Evolutionary conservation across 2,888 invertebrate genomes (phyloP), one percentile per base, ranked within the genome.

Genomic region (Pseudeuparius sepicola): DNA sequence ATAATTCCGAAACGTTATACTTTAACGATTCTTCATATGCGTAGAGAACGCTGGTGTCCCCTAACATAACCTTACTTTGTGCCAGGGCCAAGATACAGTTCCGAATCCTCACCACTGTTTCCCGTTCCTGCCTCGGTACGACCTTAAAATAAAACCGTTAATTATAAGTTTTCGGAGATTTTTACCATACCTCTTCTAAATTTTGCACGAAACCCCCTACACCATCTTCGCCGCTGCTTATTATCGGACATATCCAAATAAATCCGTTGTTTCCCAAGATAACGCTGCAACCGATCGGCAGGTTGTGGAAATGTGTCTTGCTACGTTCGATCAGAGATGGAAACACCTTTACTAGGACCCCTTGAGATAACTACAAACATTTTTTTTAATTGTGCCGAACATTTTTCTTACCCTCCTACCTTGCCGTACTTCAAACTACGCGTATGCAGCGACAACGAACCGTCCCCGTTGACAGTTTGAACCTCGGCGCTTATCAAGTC

Each of bases 401-500:
- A 20, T n/a, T n/a, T 20, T 20, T 20, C 20, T 20, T 20, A 13
- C 15, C 6, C 20, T 34, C 17, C 44, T 60, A 88, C 80, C 71
- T 97, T 98, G 37, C 97, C 97, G 69, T 97, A 98, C 57, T 92
- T 93, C 37, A 94, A 71, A 63, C 90, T 94, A 56, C 98, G 76
- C 0, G 97, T 96, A 56, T 98, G 96, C 9, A 98, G 63, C 0
- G 92, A 88, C 11, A 98, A 64, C 1, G 88, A 78, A 2, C 97
- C 94, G 65, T 98, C 97, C 32, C 79, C 74, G 57, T 79, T 88
- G 4, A 93, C 75, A 57, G 81, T 88, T 57, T 97, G 94, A 1
- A 98, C 96, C 68, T 98, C 96, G 4, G 96, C 97, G 64, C 93
- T 93, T 40, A 98, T 89, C 1, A 98, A 69, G 64, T 98, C 98